Base-by-base conservation (phyloP, 2,888 invertebrate genomes). In the Tortrix viridana region DNA sequence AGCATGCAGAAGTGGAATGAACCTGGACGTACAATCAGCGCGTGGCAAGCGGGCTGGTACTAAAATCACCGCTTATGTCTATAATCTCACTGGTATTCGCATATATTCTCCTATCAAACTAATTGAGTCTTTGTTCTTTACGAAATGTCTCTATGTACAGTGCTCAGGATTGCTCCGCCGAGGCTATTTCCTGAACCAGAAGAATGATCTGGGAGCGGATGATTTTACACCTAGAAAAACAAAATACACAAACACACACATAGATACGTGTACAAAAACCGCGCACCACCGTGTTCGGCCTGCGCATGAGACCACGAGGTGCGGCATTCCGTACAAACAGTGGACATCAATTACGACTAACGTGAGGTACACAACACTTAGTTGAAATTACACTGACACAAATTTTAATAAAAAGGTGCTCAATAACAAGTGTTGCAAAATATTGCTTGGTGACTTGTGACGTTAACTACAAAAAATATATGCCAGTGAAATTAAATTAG, bases 171-270 rank as follows among this genome's bases (percentile, higher is more conserved):
- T 86, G 81, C 85, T 84, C 79, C 88, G 79, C 74, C 82, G 82
- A 80, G 84, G 84, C 81, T 92, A 92, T 86, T 92, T 89, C 88
- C 91, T 92, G 92, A 91, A 92, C 92, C 92, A 92, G 92, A 92
- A 92, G 91, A 92, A 92, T 80, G 92, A 92, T 85, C 92, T 86
- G 84, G 92, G 92, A 81, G 88, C 92, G 85, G 92, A 88, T 92
- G 92, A 89, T 90, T 92, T 92, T 87, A 91, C 78, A 92, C 92
- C 92, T 92, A 92, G 84, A 89, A 92, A 89, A 86, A 82, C 74
- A 80, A 88, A 88, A 86, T 78, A 88, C 85, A 86, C 81, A 88
- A 63, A 63, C 81, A 88, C 85, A 88, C 84, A 88, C 79, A 84
- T 86, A 74, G 82, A 83, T 76, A 84, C 74, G 84, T 84, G 83